Conservation (phyloP, 2,797 vertebrate genomes). For the Crocodylus rhombifer region DNA sequence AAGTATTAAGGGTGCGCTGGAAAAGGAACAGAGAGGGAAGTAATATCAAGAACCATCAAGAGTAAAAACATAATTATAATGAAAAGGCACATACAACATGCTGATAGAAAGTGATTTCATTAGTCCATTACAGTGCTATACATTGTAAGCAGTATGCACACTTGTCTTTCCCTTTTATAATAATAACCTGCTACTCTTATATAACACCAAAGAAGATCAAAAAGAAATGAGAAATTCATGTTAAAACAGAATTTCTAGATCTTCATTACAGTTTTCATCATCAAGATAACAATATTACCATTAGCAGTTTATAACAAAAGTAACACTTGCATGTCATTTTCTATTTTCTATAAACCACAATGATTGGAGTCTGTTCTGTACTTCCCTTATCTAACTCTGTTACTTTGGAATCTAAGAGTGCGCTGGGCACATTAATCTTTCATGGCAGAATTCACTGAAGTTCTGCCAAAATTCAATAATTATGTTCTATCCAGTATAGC, state of each 20-base stretch:
- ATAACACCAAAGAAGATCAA: constrained; percentile 5
- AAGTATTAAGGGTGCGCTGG: neutral
- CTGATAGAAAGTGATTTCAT: constrained; percentile 13
- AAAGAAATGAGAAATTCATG: constrained; percentile 30
- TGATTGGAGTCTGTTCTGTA: constrained; percentile 47
- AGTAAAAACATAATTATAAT: neutral
- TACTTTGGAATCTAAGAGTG: constrained; percentile 67
- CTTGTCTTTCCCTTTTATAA: neutral
- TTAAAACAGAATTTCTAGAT: constrained; percentile 55
- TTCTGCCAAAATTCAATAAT: constrained; percentile 79
- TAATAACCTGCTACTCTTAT: neutral
- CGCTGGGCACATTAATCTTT: constrained; percentile 71
- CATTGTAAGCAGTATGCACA: constrained; percentile 6
- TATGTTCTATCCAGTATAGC: constrained; percentile 65
- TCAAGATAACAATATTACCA: constrained; percentile 59
- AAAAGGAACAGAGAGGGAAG: neutral
- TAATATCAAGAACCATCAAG: neutral
- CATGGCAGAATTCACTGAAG: constrained; percentile 77
- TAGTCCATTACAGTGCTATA: neutral
- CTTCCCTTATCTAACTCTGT: constrained; percentile 67
- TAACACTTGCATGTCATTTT: constrained; percentile 55
- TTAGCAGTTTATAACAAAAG: constrained; percentile 58
- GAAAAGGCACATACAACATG: neutral
- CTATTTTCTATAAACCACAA: constrained; percentile 57
- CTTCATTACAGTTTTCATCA: constrained; percentile 56